phyloP scores from a whole-genome alignment of 1,140 invertebrate genomes.

The Drosophila suzukii region DNA sequence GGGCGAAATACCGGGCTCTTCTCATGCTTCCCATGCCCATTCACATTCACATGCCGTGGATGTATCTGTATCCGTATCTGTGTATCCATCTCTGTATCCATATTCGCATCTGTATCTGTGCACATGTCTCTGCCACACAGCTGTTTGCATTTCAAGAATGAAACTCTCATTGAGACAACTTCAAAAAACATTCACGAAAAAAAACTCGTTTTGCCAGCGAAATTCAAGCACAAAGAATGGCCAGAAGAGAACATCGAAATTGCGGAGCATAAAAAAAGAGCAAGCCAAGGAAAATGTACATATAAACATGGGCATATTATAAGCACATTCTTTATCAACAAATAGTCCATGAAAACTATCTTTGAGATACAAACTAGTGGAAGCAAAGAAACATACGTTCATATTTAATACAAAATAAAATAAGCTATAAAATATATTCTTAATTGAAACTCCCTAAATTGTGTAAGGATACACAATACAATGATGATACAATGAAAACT shows the following conservation, averaged over 20 bases:
- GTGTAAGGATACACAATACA: too few species aligned
- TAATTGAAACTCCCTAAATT: too few species aligned
- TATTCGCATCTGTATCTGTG: conserved; percentile 30
- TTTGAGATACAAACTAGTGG: background rate
- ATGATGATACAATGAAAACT: background rate
- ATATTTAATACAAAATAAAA: background rate
- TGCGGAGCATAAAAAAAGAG: conserved; percentile 48
- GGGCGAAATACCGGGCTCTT: conserved; percentile 22
- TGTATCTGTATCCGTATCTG: conserved; percentile 25
- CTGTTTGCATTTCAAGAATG: conserved; percentile 81
- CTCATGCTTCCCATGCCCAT: conserved; percentile 54
- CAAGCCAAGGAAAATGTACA: conserved; percentile 12
- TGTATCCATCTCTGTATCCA: conserved; percentile 8
- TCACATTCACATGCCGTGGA: conserved; percentile 70
- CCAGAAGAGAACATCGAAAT: conserved; percentile 49
- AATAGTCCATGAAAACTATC: background rate
- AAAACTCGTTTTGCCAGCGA: conserved; percentile 69
- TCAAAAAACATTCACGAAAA: conserved; percentile 30
- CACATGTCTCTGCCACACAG: conserved; percentile 58
- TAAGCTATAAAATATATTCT: background rate
- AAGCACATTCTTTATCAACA: conserved; percentile 3
- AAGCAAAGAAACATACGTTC: background rate
- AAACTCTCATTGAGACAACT: conserved; percentile 68
- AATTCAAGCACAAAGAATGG: conserved; percentile 61
- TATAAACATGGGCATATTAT: background rate